Conservation (phyloP, 2,797 vertebrate genomes). For the Sebastes cheni region DNA sequence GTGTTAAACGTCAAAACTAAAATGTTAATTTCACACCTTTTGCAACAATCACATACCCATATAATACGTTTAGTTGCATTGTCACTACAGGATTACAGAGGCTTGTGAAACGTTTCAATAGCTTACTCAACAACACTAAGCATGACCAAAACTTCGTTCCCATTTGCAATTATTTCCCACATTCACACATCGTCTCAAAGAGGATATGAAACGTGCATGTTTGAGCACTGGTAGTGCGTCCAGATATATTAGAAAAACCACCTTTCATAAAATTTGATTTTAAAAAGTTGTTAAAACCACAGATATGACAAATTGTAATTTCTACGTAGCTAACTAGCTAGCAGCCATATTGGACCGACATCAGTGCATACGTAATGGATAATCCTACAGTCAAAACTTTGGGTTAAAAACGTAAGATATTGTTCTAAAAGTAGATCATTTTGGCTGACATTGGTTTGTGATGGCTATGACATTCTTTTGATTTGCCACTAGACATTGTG, state of each 20-base stretch:
- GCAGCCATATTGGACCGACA: too few species aligned
- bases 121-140: background rate
- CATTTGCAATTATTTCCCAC: background rate
- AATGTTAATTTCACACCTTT: background rate
- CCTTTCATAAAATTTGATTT: background rate
- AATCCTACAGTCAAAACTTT: too few species aligned
- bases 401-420: too few species aligned
- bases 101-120: background rate
- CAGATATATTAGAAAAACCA: background rate
- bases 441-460: too few species aligned
- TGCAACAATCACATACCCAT: background rate
- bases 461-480: too few species aligned
- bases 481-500: too few species aligned
- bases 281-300: background rate
- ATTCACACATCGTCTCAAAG: background rate
- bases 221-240: background rate
- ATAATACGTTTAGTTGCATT: background rate
- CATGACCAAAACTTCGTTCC: background rate
- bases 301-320: background rate
- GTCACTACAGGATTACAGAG: background rate
- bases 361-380: too few species aligned
- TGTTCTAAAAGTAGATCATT: too few species aligned
- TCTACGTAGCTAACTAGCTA: too few species aligned
- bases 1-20: background rate
- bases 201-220: background rate